Percentiles rank a stretch among this genome's conserved stretches.
Evolutionary conservation across 2,888 invertebrate species (phyloP).

Genomic region (Lasius platythorax): DNA sequence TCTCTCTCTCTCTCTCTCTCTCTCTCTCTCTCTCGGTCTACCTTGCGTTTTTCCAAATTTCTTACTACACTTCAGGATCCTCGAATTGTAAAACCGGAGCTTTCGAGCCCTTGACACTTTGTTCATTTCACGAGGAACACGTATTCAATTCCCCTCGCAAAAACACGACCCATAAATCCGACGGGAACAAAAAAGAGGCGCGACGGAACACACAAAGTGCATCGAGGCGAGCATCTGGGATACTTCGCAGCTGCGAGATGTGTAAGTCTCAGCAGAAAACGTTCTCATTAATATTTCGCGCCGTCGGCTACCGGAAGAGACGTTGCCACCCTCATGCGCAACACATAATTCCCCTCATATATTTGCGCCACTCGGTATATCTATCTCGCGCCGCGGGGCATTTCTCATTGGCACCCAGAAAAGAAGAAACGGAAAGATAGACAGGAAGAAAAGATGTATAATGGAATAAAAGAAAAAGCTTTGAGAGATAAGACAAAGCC

Average conservation of each 20-base stretch:
- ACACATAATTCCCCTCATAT: slow-evolving; percentile 48
- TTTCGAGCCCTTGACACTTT: not conserved
- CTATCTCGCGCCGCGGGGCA: slow-evolving; percentile 57
- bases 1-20: not conserved
- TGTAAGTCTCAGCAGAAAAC: slow-evolving; percentile 51
- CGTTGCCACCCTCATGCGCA: slow-evolving; percentile 34
- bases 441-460: not conserved
- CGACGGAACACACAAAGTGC: slow-evolving; percentile 48
- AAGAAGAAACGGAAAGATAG: slow-evolving; percentile 28
- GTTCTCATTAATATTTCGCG: slow-evolving; percentile 70
- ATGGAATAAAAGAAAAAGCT: not conserved
- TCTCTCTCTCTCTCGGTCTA: not conserved
- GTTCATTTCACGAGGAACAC: slow-evolving; percentile 41
- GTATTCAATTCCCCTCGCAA: slow-evolving; percentile 40
- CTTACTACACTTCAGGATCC: not conserved
- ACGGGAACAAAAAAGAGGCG: slow-evolving; percentile 28
- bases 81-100: not conserved
- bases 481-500: not conserved
- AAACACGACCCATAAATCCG: slow-evolving; percentile 47
- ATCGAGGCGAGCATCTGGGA: slow-evolving; percentile 54
- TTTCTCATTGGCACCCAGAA: slow-evolving; percentile 66
- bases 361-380: slow-evolving; percentile 61
- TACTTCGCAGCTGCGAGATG: slow-evolving; percentile 54
- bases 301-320: slow-evolving; percentile 55
- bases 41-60: not conserved